These are phyloP conservation scores for Styela clava DNA, from an alignment of 23 tunicate species.

Conservation along the genomic window DNA sequence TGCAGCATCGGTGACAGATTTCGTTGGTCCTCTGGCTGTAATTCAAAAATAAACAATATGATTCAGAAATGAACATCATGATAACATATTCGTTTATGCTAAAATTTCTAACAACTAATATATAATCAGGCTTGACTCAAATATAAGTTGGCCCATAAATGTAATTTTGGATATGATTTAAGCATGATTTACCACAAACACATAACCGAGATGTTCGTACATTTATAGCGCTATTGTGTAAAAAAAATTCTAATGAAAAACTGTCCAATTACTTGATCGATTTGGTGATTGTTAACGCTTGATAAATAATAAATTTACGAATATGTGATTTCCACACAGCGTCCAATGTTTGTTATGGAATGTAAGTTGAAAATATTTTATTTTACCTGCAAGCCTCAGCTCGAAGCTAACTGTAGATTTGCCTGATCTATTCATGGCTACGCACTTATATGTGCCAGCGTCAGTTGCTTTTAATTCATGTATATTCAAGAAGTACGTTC, in stretches of 20 bases:
- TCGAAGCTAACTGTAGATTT: constrained; percentile 14
- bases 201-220: too few species aligned
- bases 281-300: not conserved
- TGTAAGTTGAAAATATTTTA: too few species aligned
- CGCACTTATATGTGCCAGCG: constrained; percentile 37
- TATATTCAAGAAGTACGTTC: constrained; percentile 29
- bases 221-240: too few species aligned
- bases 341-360: too few species aligned
- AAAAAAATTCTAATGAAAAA: too few species aligned
- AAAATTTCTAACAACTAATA: too few species aligned
- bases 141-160: too few species aligned
- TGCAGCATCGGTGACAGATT: not conserved
- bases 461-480: constrained; percentile 23
- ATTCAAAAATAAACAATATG: not conserved
- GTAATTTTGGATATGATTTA: too few species aligned
- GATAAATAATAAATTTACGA: not conserved
- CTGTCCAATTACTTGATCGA: not conserved
- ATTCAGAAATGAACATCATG: not conserved
- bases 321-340: not conserved
- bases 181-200: too few species aligned
- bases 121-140: too few species aligned
- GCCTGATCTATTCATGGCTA: constrained; percentile 56
- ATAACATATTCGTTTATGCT: too few species aligned
- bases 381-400: constrained; percentile 1
- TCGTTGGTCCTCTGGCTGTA: not conserved